Percentiles rank a stretch among this genome's conserved stretches.
These are phyloP conservation scores for Mastomys natalensis DNA, from an alignment of 2,113 vertebrate species.

Conservation along the genomic window DNA sequence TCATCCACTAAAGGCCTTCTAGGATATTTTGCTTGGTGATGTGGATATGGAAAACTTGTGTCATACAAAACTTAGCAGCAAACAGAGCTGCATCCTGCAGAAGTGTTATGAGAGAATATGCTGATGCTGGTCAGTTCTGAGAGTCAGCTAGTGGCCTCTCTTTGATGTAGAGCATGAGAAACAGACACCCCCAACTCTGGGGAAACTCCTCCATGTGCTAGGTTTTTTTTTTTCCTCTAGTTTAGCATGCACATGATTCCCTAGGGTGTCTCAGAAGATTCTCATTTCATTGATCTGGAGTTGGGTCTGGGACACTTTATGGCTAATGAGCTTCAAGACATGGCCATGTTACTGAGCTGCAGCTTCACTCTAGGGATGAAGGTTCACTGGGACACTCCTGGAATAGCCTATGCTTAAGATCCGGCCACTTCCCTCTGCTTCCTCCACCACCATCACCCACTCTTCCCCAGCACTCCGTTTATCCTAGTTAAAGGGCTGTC, in stretches of 20 bases:
- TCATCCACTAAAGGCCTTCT: not conserved
- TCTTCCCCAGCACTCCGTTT: slow-evolving; percentile 57
- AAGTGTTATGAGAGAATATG: not conserved
- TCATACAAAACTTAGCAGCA: not conserved
- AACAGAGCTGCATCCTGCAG: accelerated
- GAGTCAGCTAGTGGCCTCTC: too few species aligned
- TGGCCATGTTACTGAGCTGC: too few species aligned
- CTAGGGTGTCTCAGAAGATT: not conserved
- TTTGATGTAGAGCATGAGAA: not conserved
- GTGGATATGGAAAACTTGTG: accelerated
- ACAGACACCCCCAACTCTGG: accelerated
- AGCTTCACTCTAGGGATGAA: not conserved
- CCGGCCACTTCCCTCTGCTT: not conserved
- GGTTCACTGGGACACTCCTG: accelerated
- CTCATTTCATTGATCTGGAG: not conserved
- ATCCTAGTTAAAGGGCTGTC: slow-evolving; percentile 64
- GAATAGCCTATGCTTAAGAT: not conserved
- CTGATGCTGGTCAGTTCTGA: accelerated
- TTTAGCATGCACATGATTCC: accelerated
- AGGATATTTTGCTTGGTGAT: not conserved
- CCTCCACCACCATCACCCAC: slow-evolving; percentile 1
- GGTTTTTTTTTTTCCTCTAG: accelerated
- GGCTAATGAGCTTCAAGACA: not conserved
- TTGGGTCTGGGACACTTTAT: not conserved
- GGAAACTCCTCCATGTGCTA: not conserved